Percentiles rank a stretch among this genome's conserved stretches.
These are phyloP conservation scores for Psammodynastes pulverulentus DNA, from an alignment of 2,113 vertebrate species.

Conservation along the genomic window DNA sequence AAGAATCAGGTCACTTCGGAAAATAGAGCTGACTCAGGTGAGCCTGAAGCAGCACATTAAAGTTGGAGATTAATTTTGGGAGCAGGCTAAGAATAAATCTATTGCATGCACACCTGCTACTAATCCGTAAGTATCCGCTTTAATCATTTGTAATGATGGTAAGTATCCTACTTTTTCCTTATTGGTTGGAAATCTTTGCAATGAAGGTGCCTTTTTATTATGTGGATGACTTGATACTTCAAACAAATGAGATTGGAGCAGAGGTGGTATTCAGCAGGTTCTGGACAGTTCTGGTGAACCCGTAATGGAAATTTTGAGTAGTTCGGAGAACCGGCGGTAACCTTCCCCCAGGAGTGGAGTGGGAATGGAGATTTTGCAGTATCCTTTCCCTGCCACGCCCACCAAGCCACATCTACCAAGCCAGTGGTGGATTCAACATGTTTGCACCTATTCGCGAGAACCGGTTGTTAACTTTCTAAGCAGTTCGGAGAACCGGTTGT, in stretches of 20 bases:
- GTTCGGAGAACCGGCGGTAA: too few species aligned
- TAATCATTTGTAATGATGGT: conserved; percentile 53
- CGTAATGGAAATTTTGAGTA: too few species aligned
- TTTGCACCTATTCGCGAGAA: too few species aligned
- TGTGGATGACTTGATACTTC: background rate
- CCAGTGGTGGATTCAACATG: too few species aligned
- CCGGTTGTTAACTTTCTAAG: too few species aligned
- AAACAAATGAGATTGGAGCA: background rate
- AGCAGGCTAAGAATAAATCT: conserved; percentile 58
- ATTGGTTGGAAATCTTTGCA: conserved; percentile 38
- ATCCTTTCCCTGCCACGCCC: too few species aligned
- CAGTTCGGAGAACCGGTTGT: too few species aligned
- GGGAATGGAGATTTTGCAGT: too few species aligned
- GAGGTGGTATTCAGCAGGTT: too few species aligned
- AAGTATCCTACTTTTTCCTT: conserved; percentile 21
- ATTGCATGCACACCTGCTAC: conserved; percentile 58
- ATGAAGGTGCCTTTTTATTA: conserved; percentile 34
- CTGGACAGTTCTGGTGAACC: too few species aligned
- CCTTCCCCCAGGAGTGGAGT: too few species aligned
- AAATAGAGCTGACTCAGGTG: conserved; percentile 73
- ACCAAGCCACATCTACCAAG: too few species aligned
- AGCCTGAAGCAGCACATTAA: conserved; percentile 48
- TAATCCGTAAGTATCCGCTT: conserved; percentile 41
- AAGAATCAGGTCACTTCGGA: conserved; percentile 79
- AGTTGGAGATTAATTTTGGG: conserved; percentile 68